These are phyloP conservation scores for Metallyticus violacea DNA, from an alignment of 2,888 invertebrate genomes.

Conservation along the genomic window DNA sequence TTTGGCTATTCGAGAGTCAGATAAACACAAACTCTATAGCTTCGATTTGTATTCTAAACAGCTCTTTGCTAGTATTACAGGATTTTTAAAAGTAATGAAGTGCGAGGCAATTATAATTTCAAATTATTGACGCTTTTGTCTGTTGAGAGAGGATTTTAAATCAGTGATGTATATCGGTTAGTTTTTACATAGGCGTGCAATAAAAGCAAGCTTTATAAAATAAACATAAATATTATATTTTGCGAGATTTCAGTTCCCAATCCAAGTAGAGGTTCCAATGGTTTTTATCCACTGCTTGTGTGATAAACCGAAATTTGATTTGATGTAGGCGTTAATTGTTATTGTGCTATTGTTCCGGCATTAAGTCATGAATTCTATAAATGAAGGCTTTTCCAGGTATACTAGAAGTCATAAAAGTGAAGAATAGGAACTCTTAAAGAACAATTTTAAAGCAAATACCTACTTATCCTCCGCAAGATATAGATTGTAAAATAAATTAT, in stretches of 20 bases:
- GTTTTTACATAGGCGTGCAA: not conserved
- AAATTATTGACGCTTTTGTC: not conserved
- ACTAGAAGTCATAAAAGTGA: too few relatives aligned
- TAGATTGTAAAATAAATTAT: too few relatives aligned
- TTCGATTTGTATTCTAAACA: not conserved
- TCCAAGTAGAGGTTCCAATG: not conserved
- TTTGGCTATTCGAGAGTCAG: too few relatives aligned
- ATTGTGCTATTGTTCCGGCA: not conserved
- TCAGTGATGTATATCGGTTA: not conserved
- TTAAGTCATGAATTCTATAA: not conserved
- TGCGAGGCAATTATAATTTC: not conserved
- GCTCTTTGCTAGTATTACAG: not conserved
- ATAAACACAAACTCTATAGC: not conserved
- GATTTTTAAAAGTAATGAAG: not conserved
- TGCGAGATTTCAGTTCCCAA: not conserved
- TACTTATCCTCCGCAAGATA: too few relatives aligned
- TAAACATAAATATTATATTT: not conserved
- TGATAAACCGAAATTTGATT: not conserved
- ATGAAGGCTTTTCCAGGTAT: too few relatives aligned
- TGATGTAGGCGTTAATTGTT: not conserved
- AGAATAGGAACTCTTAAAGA: too few relatives aligned
- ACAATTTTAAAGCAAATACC: too few relatives aligned
- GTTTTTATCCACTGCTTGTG: not conserved
- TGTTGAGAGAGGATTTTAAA: not conserved
- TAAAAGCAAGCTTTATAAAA: not conserved